These are phyloP conservation scores for Cherax quadricarinatus DNA, from an alignment of 1,140 invertebrate genomes.

Conservation along the genomic window DNA sequence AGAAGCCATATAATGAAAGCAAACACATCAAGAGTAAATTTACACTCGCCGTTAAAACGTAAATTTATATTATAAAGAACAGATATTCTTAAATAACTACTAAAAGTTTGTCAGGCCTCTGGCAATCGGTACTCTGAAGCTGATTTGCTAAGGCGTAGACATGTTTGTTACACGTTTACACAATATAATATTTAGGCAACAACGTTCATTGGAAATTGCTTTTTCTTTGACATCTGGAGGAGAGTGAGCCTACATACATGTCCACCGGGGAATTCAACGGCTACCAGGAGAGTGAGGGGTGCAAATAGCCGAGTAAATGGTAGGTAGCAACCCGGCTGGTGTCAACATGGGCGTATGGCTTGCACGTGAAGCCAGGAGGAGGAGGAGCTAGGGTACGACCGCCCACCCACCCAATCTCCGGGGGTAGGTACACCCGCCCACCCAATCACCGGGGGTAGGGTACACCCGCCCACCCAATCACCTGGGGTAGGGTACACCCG, in stretches of 20 bases:
- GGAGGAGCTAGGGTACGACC: constrained; percentile 21
- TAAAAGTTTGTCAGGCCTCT: constrained; percentile 9
- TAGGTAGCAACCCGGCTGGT: constrained; percentile 43
- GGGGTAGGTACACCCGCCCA: neutral
- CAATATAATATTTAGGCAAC: no score
- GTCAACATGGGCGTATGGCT: constrained; percentile 53
- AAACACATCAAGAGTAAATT: neutral
- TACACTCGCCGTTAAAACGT: neutral
- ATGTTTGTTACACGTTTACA: neutral
- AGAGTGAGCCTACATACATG: no score
- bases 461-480: neutral
- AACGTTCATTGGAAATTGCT: no score
- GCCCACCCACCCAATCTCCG: neutral
- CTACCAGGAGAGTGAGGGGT: neutral
- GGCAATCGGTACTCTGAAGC: constrained; percentile 24
- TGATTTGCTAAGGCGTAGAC: constrained; percentile 22
- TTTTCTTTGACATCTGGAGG: no score
- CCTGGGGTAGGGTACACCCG: no score
- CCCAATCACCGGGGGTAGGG: neutral
- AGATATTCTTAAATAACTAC: neutral
- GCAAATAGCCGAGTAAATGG: neutral
- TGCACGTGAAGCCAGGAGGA: constrained; percentile 39
- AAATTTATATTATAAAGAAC: neutral
- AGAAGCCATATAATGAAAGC: neutral
- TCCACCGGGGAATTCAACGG: no score